Percentiles rank a stretch among this genome's conserved stretches.
Conservation (phyloP, 2,797 vertebrate genomes). For the Heterohyrax brucei region DNA sequence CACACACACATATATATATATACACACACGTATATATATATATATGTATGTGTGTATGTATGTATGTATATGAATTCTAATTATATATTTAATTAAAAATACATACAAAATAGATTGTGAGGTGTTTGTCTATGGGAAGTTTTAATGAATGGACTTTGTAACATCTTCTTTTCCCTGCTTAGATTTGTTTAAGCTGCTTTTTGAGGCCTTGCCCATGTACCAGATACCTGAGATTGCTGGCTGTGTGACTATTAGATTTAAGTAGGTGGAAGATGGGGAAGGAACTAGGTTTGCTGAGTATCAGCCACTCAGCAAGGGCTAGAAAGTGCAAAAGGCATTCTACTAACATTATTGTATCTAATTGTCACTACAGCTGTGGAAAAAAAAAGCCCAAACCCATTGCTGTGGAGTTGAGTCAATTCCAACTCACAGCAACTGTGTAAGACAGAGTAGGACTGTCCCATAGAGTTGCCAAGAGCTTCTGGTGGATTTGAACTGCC, state of each 20-base stretch:
- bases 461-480: no score
- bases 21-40: no score
- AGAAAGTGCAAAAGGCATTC: background rate
- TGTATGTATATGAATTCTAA: no score
- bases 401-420: no score
- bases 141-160: slow-evolving; percentile 52
- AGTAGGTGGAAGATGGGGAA: background rate
- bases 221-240: background rate
- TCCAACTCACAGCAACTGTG: no score
- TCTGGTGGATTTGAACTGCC: no score
- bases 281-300: background rate
- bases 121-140: background rate
- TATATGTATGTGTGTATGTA: background rate
- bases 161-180: slow-evolving; percentile 27
- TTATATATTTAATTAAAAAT: background rate
- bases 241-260: background rate
- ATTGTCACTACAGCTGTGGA: background rate
- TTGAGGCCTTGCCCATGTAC: slow-evolving; percentile 20
- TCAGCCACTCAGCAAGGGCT: background rate
- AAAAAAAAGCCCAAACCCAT: no score
- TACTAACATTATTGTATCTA: background rate
- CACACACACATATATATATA: no score
- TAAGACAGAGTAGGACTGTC: no score
- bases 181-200: background rate
- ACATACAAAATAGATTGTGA: background rate